Conservation (phyloP, 2,797 vertebrate genomes). For the Lagorchestes hirsutus region DNA sequence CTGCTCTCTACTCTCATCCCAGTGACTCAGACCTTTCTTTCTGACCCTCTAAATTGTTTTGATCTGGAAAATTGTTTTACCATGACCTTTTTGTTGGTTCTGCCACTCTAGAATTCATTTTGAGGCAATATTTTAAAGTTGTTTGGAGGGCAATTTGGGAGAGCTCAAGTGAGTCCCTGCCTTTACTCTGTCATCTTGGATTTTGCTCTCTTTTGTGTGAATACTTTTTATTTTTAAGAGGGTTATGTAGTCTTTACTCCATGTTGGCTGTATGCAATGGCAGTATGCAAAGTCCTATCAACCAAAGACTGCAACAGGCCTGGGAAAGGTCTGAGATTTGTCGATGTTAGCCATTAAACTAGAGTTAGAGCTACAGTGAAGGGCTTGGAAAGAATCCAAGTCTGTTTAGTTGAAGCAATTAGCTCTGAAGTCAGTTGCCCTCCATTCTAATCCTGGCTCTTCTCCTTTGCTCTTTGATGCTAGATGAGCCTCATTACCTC, state of each 20-base stretch:
- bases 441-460: background rate
- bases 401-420: background rate
- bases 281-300: slow-evolving; percentile 1
- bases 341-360: background rate
- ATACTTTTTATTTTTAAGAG: background rate
- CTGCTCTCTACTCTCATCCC: too few relatives aligned
- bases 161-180: too few relatives aligned
- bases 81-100: too few relatives aligned
- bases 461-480: background rate
- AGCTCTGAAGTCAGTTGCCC: background rate
- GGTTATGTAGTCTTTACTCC: slow-evolving; percentile 25
- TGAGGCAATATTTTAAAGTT: too few relatives aligned
- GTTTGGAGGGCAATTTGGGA: too few relatives aligned
- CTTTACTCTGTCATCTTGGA: too few relatives aligned
- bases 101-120: too few relatives aligned
- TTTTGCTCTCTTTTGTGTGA: background rate
- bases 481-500: background rate
- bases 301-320: slow-evolving; percentile 2
- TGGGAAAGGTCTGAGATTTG: background rate
- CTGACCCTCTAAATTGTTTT: too few relatives aligned
- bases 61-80: too few relatives aligned
- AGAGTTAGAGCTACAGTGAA: background rate
- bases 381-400: background rate
- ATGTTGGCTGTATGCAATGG: background rate
- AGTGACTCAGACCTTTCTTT: too few relatives aligned